Conservation (phyloP, 1,140 invertebrate species). For the Rhysida immarginata region DNA sequence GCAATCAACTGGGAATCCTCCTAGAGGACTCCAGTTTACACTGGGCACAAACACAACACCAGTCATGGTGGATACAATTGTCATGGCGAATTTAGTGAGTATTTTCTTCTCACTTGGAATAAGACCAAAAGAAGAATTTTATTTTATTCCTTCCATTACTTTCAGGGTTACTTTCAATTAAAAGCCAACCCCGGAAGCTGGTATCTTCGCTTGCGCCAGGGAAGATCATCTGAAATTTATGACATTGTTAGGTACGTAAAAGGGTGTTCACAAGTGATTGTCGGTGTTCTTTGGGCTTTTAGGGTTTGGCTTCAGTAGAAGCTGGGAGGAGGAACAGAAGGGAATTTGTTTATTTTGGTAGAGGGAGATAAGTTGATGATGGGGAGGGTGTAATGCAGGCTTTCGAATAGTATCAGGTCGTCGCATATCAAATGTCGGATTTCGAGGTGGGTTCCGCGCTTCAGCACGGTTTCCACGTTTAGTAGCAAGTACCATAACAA, state of each 20-base stretch:
- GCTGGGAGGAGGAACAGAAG: background rate
- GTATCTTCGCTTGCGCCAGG: slow-evolving; percentile 68
- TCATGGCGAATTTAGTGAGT: slow-evolving; percentile 88
- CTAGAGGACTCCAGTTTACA: slow-evolving; percentile 87
- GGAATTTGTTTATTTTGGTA: too few species aligned
- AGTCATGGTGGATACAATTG: slow-evolving; percentile 85
- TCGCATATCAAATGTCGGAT: too few species aligned
- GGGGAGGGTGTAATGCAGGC: too few species aligned
- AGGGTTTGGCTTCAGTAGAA: background rate
- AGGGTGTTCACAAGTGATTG: background rate
- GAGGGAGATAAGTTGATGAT: too few species aligned
- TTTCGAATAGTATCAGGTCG: too few species aligned
- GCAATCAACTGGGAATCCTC: slow-evolving; percentile 73
- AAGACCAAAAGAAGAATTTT: too few species aligned
- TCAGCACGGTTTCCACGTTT: too few species aligned
- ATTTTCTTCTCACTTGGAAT: too few species aligned
- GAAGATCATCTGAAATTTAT: slow-evolving; percentile 87
- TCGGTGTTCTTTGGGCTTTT: background rate
- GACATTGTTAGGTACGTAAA: slow-evolving; percentile 34
- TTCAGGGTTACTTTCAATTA: slow-evolving; percentile 78
- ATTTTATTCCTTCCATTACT: slow-evolving; percentile 11
- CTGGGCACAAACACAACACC: slow-evolving; percentile 68
- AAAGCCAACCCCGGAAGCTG: slow-evolving; percentile 96
- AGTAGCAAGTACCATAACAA: too few species aligned
- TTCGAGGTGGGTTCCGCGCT: too few species aligned